A percentile compares a stretch with the other conserved stretches of the same genome.
phyloP scores from a whole-genome alignment of 1,140 invertebrate genomes.

The Orussus abietinus region DNA sequence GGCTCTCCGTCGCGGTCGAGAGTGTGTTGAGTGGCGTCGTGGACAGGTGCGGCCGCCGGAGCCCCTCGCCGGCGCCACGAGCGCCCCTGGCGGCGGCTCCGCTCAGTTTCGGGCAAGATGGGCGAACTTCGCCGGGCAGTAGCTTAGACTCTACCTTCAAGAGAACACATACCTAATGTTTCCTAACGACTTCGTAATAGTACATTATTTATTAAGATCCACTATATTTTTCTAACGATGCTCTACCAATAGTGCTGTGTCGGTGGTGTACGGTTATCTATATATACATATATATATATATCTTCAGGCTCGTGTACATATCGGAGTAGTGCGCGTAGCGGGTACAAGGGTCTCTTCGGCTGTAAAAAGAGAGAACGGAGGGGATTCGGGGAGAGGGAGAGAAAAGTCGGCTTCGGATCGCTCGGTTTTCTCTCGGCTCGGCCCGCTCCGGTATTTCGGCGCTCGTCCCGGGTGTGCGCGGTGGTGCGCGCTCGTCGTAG shows the following conservation, averaged over 20 bases:
- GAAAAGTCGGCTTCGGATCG: too few relatives aligned
- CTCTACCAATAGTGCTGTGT: conserved; percentile 10
- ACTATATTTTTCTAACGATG: conserved; percentile 13
- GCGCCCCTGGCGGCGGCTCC: conserved; percentile 33
- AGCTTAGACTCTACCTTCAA: conserved; percentile 53
- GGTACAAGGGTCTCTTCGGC: too few relatives aligned
- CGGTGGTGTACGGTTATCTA: too few relatives aligned
- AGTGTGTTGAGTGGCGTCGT: conserved; percentile 23
- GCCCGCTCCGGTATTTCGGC: too few relatives aligned
- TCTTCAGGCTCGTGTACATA: too few relatives aligned
- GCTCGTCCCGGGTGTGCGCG: too few relatives aligned
- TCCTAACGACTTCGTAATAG: conserved; percentile 39
- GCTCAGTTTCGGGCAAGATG: conserved; percentile 47
- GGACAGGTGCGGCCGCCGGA: conserved; percentile 37
- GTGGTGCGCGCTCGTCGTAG: too few relatives aligned
- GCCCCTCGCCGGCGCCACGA: conserved; percentile 24
- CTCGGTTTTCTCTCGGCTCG: too few relatives aligned
- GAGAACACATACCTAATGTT: conserved; percentile 50
- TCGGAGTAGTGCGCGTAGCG: too few relatives aligned
- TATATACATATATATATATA: too few relatives aligned
- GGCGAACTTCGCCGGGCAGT: conserved; percentile 51
- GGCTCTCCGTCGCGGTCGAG: background rate
- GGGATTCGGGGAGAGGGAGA: too few relatives aligned
- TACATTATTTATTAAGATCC: conserved; percentile 25
- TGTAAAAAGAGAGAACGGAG: too few relatives aligned